Conservation (phyloP, 1,140 invertebrate species). For the Anagrus nilaparvatae region DNA sequence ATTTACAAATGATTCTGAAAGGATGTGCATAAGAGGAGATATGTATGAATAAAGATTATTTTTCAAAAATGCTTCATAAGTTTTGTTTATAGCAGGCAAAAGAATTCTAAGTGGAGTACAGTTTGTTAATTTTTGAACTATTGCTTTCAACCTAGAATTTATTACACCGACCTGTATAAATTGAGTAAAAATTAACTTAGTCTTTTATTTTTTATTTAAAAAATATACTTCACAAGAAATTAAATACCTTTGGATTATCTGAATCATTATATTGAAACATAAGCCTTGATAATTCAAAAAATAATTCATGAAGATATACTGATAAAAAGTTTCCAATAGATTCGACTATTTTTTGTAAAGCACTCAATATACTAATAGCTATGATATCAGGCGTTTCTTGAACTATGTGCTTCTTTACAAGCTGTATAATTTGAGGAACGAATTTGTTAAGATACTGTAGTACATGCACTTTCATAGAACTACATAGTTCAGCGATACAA, state of each 20-base stretch:
- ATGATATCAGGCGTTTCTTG: slow-evolving; percentile 38
- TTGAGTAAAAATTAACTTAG: slow-evolving; percentile 6
- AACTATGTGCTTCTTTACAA: slow-evolving; percentile 43
- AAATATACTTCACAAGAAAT: slow-evolving; percentile 2
- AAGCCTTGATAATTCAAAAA: slow-evolving; percentile 53
- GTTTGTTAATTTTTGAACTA: slow-evolving; percentile 56
- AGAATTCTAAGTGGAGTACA: slow-evolving; percentile 63
- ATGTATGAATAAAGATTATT: slow-evolving; percentile 52
- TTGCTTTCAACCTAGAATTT: slow-evolving; percentile 47
- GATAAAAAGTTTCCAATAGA: slow-evolving; percentile 71
- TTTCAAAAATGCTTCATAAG: slow-evolving; percentile 51
- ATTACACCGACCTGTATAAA: slow-evolving; percentile 41
- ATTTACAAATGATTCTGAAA: slow-evolving; percentile 57
- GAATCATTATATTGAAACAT: slow-evolving; percentile 33
- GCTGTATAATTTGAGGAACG: slow-evolving; percentile 64
- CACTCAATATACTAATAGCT: slow-evolving; percentile 55
- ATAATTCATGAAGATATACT: slow-evolving; percentile 68
- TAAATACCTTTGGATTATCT: slow-evolving; percentile 32
- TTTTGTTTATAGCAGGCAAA: slow-evolving; percentile 60
- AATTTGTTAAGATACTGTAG: slow-evolving; percentile 62
- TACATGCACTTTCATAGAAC: slow-evolving; percentile 60
- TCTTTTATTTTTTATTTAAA: slow-evolving; percentile 5
- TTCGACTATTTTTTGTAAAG: slow-evolving; percentile 71
- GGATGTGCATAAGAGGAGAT: slow-evolving; percentile 59
- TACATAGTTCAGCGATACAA: slow-evolving; percentile 71